A percentile compares a stretch with the other conserved stretches of the same genome.
Evolutionary conservation across 2,888 invertebrate genomes (phyloP).

Genomic region (Dasypogon diadema): DNA sequence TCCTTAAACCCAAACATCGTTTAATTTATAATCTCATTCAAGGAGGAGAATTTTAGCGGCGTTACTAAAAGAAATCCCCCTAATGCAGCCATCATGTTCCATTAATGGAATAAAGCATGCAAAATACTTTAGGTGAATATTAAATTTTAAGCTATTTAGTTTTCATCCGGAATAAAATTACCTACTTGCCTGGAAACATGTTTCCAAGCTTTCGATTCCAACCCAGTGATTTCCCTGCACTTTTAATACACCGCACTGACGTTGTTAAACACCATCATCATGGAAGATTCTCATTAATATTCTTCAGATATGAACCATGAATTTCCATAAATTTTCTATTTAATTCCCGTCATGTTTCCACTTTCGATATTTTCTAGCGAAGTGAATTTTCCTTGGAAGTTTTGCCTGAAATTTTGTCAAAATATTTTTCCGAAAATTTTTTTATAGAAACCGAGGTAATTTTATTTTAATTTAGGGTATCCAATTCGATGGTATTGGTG

Average conservation of each 20-base stretch:
- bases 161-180: background rate
- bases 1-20: no score
- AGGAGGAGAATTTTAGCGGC: no score
- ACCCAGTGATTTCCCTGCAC: background rate
- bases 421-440: no score
- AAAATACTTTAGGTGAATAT: background rate
- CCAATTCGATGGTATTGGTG: no score
- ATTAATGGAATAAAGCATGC: background rate
- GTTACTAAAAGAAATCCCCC: no score
- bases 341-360: background rate
- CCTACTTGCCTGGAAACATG: background rate
- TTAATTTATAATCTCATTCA: no score
- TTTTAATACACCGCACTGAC: background rate
- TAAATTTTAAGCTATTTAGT: background rate
- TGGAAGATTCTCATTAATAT: constrained; percentile 4
- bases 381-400: background rate
- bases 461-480: no score
- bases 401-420: no score
- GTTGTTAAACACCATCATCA: background rate
- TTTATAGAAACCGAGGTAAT: no score
- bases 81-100: background rate
- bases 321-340: constrained; percentile 5
- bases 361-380: background rate
- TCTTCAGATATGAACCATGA: constrained; percentile 10
- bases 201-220: background rate